phyloP scores from a whole-genome alignment of 2,113 vertebrate genomes.

The Diadophis punctatus region DNA sequence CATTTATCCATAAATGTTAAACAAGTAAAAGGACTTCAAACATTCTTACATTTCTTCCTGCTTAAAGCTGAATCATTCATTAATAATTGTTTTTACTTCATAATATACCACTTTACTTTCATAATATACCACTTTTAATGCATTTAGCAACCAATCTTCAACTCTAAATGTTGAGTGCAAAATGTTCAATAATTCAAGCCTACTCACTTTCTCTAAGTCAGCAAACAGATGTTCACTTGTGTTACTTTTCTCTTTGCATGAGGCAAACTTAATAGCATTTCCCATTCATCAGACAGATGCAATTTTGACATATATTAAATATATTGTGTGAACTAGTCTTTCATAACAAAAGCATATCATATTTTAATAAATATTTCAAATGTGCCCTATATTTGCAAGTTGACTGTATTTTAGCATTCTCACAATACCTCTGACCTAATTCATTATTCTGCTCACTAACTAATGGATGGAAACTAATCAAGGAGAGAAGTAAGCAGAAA shows the following conservation, averaged over 20 bases:
- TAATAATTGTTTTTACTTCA: neutral
- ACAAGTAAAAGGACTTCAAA: neutral
- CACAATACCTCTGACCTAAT: neutral
- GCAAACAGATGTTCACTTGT: neutral
- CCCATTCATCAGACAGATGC: neutral
- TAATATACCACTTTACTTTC: neutral
- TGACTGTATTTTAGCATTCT: neutral
- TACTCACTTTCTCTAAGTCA: neutral
- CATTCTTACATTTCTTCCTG: neutral
- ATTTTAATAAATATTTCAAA: neutral
- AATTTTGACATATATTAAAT: neutral
- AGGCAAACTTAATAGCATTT: neutral
- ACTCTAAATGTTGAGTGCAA: neutral
- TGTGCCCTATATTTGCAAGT: neutral
- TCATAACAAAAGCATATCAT: neutral
- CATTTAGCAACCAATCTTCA: neutral
- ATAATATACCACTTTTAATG: neutral
- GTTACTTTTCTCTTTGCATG: neutral
- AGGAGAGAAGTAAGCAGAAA: neutral
- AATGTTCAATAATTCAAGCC: neutral
- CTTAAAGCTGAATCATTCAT: neutral
- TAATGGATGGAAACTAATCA: too few species aligned
- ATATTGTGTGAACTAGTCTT: neutral
- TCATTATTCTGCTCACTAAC: neutral
- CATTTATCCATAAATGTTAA: neutral